Conservation (phyloP, 2,888 invertebrate genomes). For the Archips xylosteana region DNA sequence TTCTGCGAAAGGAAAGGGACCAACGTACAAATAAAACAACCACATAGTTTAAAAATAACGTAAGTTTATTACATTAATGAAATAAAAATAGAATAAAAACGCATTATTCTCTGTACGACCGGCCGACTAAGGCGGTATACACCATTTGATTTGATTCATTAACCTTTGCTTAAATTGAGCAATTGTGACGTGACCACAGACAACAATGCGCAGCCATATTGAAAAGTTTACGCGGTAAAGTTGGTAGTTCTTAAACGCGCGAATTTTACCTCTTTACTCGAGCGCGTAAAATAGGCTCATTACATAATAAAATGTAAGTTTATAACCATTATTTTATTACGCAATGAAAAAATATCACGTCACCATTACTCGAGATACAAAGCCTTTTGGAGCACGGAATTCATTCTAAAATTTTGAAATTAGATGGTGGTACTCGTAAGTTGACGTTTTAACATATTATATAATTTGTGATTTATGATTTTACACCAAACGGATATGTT, state of each 20-base stretch:
- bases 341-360: constrained; percentile 17
- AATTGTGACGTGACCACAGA: constrained; percentile 34
- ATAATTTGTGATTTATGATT: no score
- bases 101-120: constrained; percentile 71
- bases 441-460: background rate
- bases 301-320: background rate
- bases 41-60: constrained; percentile 82
- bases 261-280: background rate
- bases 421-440: constrained; percentile 4
- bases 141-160: constrained; percentile 52
- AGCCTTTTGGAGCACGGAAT: constrained; percentile 24
- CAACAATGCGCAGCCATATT: constrained; percentile 13
- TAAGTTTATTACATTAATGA: constrained; percentile 85
- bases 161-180: constrained; percentile 16
- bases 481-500: no score
- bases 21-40: constrained; percentile 62
- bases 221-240: background rate
- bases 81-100: constrained; percentile 82
- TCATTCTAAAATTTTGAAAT: constrained; percentile 6
- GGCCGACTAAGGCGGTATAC: constrained; percentile 51
- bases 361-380: constrained; percentile 26
- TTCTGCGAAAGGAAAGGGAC: background rate
- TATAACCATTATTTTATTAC: background rate
- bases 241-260: background rate
- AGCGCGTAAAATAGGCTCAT: background rate